Evolutionary conservation across 35 echinoderm and acorn worm genomes (phyloP), one percentile per base, ranked within the genome.

Genomic region (Ophiothrix spiculata): DNA sequence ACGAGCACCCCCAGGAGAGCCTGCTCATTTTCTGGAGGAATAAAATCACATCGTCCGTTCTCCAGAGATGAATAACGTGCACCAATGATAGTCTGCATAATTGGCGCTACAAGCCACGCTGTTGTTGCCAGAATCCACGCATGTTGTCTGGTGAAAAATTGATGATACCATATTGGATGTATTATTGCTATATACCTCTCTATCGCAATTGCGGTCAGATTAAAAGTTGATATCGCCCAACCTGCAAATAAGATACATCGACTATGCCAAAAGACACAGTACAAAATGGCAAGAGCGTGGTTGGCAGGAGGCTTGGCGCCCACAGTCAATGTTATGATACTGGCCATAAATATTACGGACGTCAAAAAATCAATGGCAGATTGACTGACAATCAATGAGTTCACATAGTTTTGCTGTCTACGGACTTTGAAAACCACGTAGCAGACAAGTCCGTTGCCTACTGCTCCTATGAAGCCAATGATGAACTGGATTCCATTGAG

Each of bases 131-230:
- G 19, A 8, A 92, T 3, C 90, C 90, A 92, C 15, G 88, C 56
- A 32, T 31, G 42, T 15, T 41, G 41, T 31, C 75, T 77, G 13
- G 56, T 85, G 56, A 96, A 96, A 32, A 77, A 76, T 35, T 56
- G 39, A 12, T 46, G 41, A 38, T 96, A 92, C 31, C 74, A 88
- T 14, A 92, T 63, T n/a, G 93, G 90, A 83, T 92, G 86, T n/a
- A 96, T 56, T 32, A 90, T 87, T 1, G 93, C 93, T 0, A 91
- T 39, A n/a, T 91, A 95, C 12, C 93, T 33, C 54, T 95, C 93
- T 39, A 95, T 49, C 2, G 93, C 88, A 21, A 96, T 80, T 29
- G 81, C 93, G n/a, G 75, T 78, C 25, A 96, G 79, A 39, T 96
- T 96, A 81, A 92, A 88, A 3, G 93, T 92, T 4, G 93, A 96